A percentile compares a stretch with the other conserved stretches of the same genome.
phyloP scores from a whole-genome alignment of 1,140 invertebrate species.

The Chrysoperla carnea region DNA sequence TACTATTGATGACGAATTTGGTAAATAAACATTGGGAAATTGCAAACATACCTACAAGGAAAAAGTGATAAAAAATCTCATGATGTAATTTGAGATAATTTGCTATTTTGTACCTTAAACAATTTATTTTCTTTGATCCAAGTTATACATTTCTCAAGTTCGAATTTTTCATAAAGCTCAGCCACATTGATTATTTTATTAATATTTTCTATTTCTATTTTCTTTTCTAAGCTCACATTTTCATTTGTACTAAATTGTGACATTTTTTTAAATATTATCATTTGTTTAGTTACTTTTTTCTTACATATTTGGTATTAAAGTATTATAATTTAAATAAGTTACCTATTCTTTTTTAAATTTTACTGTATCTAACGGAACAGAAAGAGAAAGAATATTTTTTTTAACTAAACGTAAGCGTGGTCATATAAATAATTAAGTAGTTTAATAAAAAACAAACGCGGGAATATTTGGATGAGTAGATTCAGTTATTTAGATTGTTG shows the following conservation, averaged over 20 bases:
- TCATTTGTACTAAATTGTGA: neutral
- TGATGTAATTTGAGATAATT: neutral
- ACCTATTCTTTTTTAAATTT: no score
- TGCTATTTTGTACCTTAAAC: constrained; percentile 32
- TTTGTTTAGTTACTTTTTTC: no score
- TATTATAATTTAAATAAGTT: no score
- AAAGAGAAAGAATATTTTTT: no score
- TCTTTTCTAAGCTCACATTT: neutral
- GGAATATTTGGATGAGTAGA: no score
- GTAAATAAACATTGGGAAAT: constrained; percentile 71
- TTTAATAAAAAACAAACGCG: no score
- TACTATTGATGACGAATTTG: constrained; percentile 48
- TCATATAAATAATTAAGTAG: no score
- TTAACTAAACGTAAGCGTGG: no score
- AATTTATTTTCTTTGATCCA: constrained; percentile 51
- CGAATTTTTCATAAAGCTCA: constrained; percentile 12
- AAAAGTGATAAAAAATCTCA: constrained; percentile 8
- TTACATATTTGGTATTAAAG: no score
- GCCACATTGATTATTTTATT: neutral
- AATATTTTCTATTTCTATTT: neutral
- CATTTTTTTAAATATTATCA: neutral
- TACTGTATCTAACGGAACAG: no score
- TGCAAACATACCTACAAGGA: constrained; percentile 64
- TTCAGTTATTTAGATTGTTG: no score
- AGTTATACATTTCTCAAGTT: constrained; percentile 26